These are phyloP conservation scores for Scomber japonicus DNA, from an alignment of 2,113 vertebrate genomes.

Conservation along the genomic window DNA sequence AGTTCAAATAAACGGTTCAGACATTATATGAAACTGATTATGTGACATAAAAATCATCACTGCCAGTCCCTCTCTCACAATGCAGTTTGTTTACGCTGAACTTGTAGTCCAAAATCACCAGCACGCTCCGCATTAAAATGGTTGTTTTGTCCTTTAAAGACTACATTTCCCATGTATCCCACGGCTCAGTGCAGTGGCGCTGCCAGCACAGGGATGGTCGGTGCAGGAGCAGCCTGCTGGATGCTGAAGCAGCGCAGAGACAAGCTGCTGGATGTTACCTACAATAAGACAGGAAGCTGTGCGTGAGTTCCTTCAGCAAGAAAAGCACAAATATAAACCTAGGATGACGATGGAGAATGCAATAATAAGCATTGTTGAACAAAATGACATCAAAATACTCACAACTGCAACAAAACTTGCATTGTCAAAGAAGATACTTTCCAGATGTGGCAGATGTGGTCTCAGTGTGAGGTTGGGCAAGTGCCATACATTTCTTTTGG, in stretches of 20 bases:
- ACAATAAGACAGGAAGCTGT: background rate
- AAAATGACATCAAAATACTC: background rate
- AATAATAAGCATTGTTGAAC: background rate
- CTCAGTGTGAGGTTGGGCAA: too few species aligned
- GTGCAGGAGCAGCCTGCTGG: conserved; percentile 43
- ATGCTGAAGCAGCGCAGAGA: conserved; percentile 65
- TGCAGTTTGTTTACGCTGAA: conserved; percentile 16
- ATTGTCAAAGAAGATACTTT: too few species aligned
- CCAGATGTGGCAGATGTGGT: too few species aligned
- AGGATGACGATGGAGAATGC: too few species aligned
- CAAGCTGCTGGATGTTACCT: background rate
- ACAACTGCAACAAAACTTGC: too few species aligned
- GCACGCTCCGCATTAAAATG: background rate
- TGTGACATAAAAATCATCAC: too few species aligned
- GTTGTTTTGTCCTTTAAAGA: conserved; percentile 4
- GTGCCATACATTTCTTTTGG: too few species aligned
- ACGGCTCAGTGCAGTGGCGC: conserved; percentile 18
- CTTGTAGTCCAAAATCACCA: conserved; percentile 48
- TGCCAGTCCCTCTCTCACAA: background rate
- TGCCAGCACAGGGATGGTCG: conserved; percentile 32
- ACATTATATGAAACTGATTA: background rate
- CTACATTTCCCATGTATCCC: conserved; percentile 62
- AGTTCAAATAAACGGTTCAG: background rate
- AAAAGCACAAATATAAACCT: background rate
- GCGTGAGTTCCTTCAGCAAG: conserved; percentile 1